Evolutionary conservation across 2,113 vertebrate species (phyloP), one percentile per base, ranked within the genome.

Genomic region (Erythrocebus patas): DNA sequence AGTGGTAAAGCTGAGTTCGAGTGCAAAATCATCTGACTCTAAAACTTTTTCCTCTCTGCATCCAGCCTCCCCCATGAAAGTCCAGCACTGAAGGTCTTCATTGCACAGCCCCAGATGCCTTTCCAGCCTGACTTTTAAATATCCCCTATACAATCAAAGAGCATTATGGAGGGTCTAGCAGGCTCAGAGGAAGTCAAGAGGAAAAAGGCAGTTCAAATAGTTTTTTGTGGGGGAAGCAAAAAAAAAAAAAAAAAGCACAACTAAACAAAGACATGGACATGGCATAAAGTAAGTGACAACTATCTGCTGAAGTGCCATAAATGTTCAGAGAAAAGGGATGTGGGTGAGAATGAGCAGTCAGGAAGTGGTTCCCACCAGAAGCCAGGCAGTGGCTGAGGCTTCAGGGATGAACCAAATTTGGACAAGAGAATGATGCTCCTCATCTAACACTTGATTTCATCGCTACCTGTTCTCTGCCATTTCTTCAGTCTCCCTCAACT

Each of bases 41-140:
- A 55, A 87, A 35, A n/a, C 16, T 32, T 48, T 27, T 78, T 59
- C 73, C 35, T 38, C 6, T 70, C 48, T 8, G 4, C 25, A 75
- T 25, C 40, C 4, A 1, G 92, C 25, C 32, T 87, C 14, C n/a
- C 25, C 17, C 80, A 25, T 35, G 38, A 43, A 25, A 22, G 18
- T 8, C 11, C 2, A 0, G 30, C 35, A 9, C 0, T 6, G 25
- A 43, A n/a, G 45, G 40, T 17, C n/a, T 52, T 25, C 20, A 8
- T 22, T 32, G 83, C 30, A 45, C 40, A n/a, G 50, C 16, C 0
- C 75, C 52, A 55, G 52, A 55, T 72, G n/a, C 35, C n/a, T 72
- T 38, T 72, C 8, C 35, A 25, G 6, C 52, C 55, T 55, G 80
- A 12, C 64, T 73, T 64, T 45, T 64, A n/a, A 48, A 20, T 87